A percentile compares a stretch with the other conserved stretches of the same genome.
Evolutionary conservation across 2,888 invertebrate genomes (phyloP).

Genomic region (Zaprionus bogoriensis): DNA sequence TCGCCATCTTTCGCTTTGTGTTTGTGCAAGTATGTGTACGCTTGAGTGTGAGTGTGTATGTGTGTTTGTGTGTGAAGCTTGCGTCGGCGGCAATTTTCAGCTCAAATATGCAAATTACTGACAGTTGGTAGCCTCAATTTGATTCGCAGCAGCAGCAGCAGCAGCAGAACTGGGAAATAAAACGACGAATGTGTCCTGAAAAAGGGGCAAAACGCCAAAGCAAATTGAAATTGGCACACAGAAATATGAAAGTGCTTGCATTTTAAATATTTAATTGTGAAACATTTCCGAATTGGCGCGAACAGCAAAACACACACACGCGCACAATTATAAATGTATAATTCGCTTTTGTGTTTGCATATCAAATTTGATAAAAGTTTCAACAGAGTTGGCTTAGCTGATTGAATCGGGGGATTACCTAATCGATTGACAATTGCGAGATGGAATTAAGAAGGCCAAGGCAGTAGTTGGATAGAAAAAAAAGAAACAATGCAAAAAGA

Average conservation of each 20-base stretch:
- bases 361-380: background rate
- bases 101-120: constrained; percentile 73
- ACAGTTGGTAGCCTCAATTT: constrained; percentile 72
- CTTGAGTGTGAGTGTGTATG: background rate
- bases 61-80: constrained; percentile 1
- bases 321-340: background rate
- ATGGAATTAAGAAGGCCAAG: background rate
- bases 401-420: background rate
- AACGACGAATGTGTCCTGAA: constrained; percentile 31
- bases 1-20: constrained; percentile 29
- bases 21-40: background rate
- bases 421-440: too few species aligned
- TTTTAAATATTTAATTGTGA: constrained; percentile 70
- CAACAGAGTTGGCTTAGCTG: background rate
- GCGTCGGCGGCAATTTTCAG: constrained; percentile 57
- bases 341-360: too few species aligned
- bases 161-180: constrained; percentile 38
- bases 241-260: constrained; percentile 47
- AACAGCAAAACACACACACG: background rate
- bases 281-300: too few species aligned
- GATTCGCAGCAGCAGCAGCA: constrained; percentile 61
- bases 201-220: constrained; percentile 7
- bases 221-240: constrained; percentile 50
- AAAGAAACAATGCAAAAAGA: background rate
- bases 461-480: background rate